Conservation (phyloP, 2,888 invertebrate species). For the Phorcus lineatus region DNA sequence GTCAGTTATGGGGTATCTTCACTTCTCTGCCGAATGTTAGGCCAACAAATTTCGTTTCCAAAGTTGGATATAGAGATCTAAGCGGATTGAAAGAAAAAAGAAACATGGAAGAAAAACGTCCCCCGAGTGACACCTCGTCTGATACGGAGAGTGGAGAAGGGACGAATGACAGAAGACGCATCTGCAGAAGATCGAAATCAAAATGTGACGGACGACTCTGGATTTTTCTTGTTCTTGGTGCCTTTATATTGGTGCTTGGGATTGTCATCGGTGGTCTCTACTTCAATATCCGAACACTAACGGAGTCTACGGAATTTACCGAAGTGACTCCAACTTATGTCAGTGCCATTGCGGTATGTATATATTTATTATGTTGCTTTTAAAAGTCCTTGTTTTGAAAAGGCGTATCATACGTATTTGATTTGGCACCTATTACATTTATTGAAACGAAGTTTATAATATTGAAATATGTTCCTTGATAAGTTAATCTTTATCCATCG, state of each 20-base stretch:
- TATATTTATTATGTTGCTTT: too few species aligned
- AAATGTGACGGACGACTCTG: constrained; percentile 75
- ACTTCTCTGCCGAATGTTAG: too few species aligned
- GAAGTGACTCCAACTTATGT: constrained; percentile 97
- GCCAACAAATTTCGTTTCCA: too few species aligned
- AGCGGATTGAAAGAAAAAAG: neutral
- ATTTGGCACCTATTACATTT: too few species aligned
- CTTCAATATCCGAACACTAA: constrained; percentile 86
- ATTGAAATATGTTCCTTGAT: too few species aligned
- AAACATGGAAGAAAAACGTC: neutral
- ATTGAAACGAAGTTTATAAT: too few species aligned
- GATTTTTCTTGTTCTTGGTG: constrained; percentile 86
- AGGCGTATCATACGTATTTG: too few species aligned
- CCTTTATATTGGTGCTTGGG: constrained; percentile 81
- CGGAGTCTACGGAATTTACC: constrained; percentile 84
- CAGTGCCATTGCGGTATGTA: constrained; percentile 79
- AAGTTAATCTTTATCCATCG: too few species aligned
- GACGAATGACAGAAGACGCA: neutral
- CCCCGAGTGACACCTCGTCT: neutral
- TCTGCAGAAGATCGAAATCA: neutral
- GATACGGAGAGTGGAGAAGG: neutral
- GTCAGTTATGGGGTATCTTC: too few species aligned
- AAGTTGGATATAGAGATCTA: neutral
- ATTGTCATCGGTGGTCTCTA: constrained; percentile 87
- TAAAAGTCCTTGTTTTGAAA: too few species aligned